Evolutionary conservation across 2,888 invertebrate genomes (phyloP).

Genomic region (Linnaemya vulpina): DNA sequence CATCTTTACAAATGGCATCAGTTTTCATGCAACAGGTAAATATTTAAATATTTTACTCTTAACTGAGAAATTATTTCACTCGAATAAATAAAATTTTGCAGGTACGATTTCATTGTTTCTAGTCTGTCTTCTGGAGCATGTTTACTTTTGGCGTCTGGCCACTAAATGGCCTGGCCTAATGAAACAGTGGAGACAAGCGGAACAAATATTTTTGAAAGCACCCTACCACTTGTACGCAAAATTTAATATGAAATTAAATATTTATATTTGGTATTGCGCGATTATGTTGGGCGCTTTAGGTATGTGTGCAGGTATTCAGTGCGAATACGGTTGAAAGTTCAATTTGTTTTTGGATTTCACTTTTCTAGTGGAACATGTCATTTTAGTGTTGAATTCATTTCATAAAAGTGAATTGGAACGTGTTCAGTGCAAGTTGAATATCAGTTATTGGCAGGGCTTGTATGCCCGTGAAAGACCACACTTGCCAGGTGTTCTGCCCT

Average conservation of each 20-base stretch:
- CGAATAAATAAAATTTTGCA: not conserved
- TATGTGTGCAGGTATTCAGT: constrained; percentile 51
- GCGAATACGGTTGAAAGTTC: not conserved
- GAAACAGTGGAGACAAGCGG: constrained; percentile 78
- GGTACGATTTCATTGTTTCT: constrained; percentile 77
- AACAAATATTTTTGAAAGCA: constrained; percentile 79
- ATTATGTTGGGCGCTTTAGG: constrained; percentile 78
- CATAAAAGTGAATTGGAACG: constrained; percentile 77
- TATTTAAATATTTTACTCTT: constrained; percentile 54
- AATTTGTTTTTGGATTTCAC: not conserved
- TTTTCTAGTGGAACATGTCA: constrained; percentile 78
- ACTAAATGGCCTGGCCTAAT: constrained; percentile 80
- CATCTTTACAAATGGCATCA: constrained; percentile 75
- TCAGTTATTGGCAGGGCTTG: constrained; percentile 77
- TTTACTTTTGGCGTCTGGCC: constrained; percentile 80
- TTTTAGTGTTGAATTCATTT: constrained; percentile 76
- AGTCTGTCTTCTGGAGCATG: constrained; percentile 79
- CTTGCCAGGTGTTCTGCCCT: constrained; percentile 76
- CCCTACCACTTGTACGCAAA: constrained; percentile 79
- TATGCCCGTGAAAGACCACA: constrained; percentile 79
- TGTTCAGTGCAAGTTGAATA: constrained; percentile 78
- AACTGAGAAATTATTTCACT: not conserved
- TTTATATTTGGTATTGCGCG: constrained; percentile 75
- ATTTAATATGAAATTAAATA: constrained; percentile 77
- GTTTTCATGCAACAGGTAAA: constrained; percentile 78